These are phyloP conservation scores for Unio pictorum DNA, from an alignment of 2,888 invertebrate species.

Conservation along the genomic window DNA sequence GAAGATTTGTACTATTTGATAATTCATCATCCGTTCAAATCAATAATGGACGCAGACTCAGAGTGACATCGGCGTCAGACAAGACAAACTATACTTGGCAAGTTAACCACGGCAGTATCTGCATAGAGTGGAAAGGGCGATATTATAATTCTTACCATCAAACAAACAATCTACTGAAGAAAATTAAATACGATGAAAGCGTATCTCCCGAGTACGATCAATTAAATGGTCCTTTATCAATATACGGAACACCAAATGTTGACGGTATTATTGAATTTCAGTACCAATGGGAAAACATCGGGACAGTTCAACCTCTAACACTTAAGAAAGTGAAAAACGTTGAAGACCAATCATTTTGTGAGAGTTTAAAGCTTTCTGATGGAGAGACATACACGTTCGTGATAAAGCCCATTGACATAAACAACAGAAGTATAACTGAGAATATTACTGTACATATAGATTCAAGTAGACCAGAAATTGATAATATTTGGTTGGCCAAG, in stretches of 20 bases:
- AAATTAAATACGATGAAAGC: slow-evolving; percentile 12
- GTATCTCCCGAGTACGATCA: slow-evolving; percentile 31
- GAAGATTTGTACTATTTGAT: slow-evolving; percentile 39
- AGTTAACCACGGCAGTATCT: slow-evolving; percentile 26
- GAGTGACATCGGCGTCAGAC: slow-evolving; percentile 22
- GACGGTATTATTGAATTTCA: slow-evolving; percentile 23
- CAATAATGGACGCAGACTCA: slow-evolving; percentile 5
- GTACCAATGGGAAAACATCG: slow-evolving; percentile 9
- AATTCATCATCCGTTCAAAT: slow-evolving; percentile 20
- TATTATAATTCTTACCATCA: slow-evolving; percentile 29
- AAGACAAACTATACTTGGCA: slow-evolving; percentile 33
- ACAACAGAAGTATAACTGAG: slow-evolving; percentile 19
- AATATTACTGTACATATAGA: slow-evolving; percentile 22
- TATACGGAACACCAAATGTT: slow-evolving; percentile 34
- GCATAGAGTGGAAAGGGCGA: slow-evolving; percentile 31
- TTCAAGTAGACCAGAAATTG: slow-evolving; percentile 28
- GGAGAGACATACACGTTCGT: slow-evolving; percentile 19
- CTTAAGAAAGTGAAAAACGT: slow-evolving; percentile 9
- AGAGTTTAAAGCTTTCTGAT: slow-evolving; percentile 9
- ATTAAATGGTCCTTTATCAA: slow-evolving; percentile 21
- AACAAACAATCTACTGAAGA: slow-evolving; percentile 20
- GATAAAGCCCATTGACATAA: slow-evolving; percentile 24
- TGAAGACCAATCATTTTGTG: slow-evolving; percentile 13
- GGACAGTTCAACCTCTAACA: background rate
- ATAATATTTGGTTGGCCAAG: slow-evolving; percentile 30